phyloP scores from a whole-genome alignment of 2,797 vertebrate species.

The Natrix natrix region DNA sequence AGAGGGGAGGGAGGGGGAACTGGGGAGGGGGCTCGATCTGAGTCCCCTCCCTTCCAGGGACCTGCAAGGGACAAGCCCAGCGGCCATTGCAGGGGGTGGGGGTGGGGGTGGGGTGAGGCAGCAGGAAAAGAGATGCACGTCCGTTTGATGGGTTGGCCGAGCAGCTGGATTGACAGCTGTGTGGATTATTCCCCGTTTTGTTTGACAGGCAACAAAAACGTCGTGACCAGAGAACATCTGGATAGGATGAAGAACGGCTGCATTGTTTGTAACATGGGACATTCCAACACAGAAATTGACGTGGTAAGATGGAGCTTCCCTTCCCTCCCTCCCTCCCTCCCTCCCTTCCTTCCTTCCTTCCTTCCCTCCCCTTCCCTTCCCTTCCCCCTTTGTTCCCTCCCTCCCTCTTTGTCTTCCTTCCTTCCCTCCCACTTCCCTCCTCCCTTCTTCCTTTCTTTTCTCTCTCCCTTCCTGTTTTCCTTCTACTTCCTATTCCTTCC shows the following conservation, averaged over 20 bases:
- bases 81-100: too few relatives aligned
- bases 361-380: fast-evolving
- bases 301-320: slow-evolving; percentile 79
- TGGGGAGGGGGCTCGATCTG: background rate
- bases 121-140: background rate
- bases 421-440: too few relatives aligned
- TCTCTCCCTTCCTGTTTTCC: too few relatives aligned
- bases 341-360: too few relatives aligned
- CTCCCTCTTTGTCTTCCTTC: too few relatives aligned
- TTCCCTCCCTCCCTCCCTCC: too few relatives aligned
- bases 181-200: background rate
- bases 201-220: slow-evolving; percentile 91
- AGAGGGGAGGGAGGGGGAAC: background rate
- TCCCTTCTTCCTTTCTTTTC: too few relatives aligned
- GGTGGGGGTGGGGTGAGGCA: too few relatives aligned
- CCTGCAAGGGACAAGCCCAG: too few relatives aligned
- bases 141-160: too few relatives aligned
- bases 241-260: slow-evolving; percentile 98
- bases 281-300: slow-evolving; percentile 98
- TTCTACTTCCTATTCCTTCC: too few relatives aligned
- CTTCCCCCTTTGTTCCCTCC: fast-evolving
- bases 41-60: too few relatives aligned
- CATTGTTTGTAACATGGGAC: slow-evolving; percentile 98
- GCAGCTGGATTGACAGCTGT: background rate
- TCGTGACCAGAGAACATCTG: slow-evolving; percentile 91